Evolutionary conservation across 2,797 vertebrate genomes (phyloP).

Genomic region (Anguilla obscura): DNA sequence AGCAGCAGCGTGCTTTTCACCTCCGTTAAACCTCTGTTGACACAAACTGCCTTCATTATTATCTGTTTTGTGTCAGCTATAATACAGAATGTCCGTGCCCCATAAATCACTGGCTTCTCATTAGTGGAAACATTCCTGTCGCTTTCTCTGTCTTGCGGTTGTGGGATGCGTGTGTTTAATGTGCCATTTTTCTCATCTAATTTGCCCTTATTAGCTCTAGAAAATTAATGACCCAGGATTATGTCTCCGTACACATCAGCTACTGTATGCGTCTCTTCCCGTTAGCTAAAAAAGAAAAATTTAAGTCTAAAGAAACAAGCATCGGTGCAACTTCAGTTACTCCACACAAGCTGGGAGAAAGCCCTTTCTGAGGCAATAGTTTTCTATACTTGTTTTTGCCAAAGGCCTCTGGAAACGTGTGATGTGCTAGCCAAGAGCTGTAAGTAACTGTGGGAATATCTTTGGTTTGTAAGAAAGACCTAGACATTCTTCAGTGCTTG

Average conservation of each 20-base stretch:
- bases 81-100: neutral
- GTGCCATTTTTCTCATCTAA: neutral
- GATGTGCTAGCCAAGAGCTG: neutral
- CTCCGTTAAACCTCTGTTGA: neutral
- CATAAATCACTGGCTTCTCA: neutral
- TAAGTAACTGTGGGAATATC: neutral
- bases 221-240: neutral
- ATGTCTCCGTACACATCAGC: neutral
- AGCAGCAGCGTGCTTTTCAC: neutral
- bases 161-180: neutral
- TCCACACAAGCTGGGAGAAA: neutral
- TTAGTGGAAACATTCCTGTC: neutral
- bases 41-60: neutral
- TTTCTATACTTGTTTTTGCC: neutral
- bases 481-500: neutral
- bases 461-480: neutral
- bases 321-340: neutral
- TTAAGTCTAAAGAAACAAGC: neutral
- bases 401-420: neutral
- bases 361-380: neutral
- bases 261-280: neutral
- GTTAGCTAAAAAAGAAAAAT: neutral
- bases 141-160: neutral
- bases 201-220: neutral
- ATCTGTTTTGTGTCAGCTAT: constrained; percentile 10